Evolutionary conservation across 2,888 invertebrate genomes (phyloP), one percentile per base, ranked within the genome.

Genomic region (Loripinus fragilis): DNA sequence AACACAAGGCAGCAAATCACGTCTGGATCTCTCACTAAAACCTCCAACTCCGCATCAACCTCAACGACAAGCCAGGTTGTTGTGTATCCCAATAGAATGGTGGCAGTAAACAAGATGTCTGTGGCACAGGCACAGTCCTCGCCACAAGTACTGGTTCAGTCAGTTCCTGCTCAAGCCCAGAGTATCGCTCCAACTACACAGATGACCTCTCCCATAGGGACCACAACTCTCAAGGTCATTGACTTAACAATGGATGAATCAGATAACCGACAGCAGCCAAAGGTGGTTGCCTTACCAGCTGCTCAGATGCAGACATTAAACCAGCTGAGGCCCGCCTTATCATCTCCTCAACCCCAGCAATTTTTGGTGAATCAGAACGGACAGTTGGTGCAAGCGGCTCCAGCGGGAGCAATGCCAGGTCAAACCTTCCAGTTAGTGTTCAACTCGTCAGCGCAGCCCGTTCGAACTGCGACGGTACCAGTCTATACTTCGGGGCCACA

Each of bases 171-270:
- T 7, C 8, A 10, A 33, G 65, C 65, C 7, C n/a, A 41, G n/a
- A 35, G 25, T 35, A n/a, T 50, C 2, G 28, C 69, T 41, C 5
- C 68, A 2, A 23, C 67, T 15, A 42, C 60, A 8, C 45, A 42
- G 38, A 67, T 76, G 25, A 67, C 23, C 38, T 50, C 70, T 25
- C 42, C 76, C 28, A 35, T 42, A 12, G 70, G 69, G 7, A 10
- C 68, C n/a, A 25, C 41, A 23, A 68, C 45, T 3, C 60, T 60
- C 33, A 60, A 60, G 33, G 80, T 90, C 0, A 90, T 91, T 65
- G 91, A 91, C 69, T 80, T 91, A 60, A 91, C 91, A 1, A 85
- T 85, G 30, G 91, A 91, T 75, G 90, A 91, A 52, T 90, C 90
- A 25, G 72, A 52, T 12, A 70, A 75, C 35, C 35, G 38, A 48